phyloP scores from a whole-genome alignment of 1,140 invertebrate species.

The Neoseiulus cucumeris region DNA sequence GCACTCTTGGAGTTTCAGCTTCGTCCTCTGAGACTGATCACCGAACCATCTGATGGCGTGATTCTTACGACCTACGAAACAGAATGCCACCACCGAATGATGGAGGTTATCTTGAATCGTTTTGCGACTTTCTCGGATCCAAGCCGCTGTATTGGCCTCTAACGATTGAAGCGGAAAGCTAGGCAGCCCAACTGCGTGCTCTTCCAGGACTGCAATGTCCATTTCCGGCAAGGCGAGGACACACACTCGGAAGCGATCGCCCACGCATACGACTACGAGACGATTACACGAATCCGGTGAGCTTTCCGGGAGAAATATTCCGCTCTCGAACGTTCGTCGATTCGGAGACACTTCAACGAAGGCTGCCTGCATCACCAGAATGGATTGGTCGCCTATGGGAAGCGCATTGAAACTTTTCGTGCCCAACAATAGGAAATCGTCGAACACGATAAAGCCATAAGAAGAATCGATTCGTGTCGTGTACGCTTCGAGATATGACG shows the following conservation, averaged over 20 bases:
- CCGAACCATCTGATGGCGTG: not conserved
- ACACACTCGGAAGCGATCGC: not conserved
- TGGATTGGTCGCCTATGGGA: not conserved
- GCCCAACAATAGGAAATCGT: not conserved
- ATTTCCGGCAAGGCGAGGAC: not conserved
- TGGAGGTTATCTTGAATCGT: not conserved
- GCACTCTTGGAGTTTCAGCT: not conserved
- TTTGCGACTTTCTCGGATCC: slow-evolving; percentile 1
- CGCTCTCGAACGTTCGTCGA: not conserved
- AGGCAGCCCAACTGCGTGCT: not conserved
- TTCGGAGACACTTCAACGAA: not conserved
- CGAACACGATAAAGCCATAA: not conserved
- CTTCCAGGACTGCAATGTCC: not conserved
- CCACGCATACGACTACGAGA: not conserved
- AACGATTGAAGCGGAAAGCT: not conserved
- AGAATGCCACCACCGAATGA: not conserved
- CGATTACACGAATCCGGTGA: slow-evolving; percentile 5
- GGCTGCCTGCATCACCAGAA: slow-evolving; percentile 7
- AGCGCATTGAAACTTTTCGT: slow-evolving; percentile 4
- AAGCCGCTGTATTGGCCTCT: not conserved
- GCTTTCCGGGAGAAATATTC: not conserved
- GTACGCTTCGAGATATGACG: not conserved
- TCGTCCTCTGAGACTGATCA: not conserved
- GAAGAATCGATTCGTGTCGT: not conserved
- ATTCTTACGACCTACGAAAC: not conserved